These are phyloP conservation scores for Xenopus borealis DNA, from an alignment of 2,113 vertebrate genomes.

Conservation along the genomic window DNA sequence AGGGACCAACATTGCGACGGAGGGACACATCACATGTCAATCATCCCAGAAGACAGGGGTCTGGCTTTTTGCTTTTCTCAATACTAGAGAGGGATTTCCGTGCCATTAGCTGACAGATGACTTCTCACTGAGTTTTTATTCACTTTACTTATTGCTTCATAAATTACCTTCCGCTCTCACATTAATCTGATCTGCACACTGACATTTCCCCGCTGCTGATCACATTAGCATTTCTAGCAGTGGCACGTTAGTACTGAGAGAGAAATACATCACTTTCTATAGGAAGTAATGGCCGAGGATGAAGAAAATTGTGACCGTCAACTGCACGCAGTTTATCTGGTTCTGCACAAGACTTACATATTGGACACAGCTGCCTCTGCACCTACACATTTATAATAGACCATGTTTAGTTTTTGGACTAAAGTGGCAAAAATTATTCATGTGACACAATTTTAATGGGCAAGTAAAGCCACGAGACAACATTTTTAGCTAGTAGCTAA, in stretches of 20 bases:
- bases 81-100: constrained; percentile 4
- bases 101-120: constrained; percentile 40
- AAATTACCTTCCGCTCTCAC: constrained; percentile 49
- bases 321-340: background rate
- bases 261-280: constrained; percentile 43
- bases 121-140: constrained; percentile 47
- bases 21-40: background rate
- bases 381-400: too few species aligned
- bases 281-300: constrained; percentile 1
- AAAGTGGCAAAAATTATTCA: too few species aligned
- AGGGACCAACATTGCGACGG: background rate
- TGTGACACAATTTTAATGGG: too few species aligned
- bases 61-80: background rate
- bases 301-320: background rate
- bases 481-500: too few species aligned
- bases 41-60: background rate
- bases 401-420: too few species aligned
- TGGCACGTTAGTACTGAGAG: constrained; percentile 33
- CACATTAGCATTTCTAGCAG: constrained; percentile 34
- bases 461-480: too few species aligned
- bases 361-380: too few species aligned
- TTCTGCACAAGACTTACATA: too few species aligned
- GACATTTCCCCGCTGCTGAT: constrained; percentile 15
- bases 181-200: constrained; percentile 32
- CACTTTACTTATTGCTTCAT: constrained; percentile 57